Evolutionary conservation across 2,888 invertebrate species (phyloP).

Genomic region (Heliconius hortense): DNA sequence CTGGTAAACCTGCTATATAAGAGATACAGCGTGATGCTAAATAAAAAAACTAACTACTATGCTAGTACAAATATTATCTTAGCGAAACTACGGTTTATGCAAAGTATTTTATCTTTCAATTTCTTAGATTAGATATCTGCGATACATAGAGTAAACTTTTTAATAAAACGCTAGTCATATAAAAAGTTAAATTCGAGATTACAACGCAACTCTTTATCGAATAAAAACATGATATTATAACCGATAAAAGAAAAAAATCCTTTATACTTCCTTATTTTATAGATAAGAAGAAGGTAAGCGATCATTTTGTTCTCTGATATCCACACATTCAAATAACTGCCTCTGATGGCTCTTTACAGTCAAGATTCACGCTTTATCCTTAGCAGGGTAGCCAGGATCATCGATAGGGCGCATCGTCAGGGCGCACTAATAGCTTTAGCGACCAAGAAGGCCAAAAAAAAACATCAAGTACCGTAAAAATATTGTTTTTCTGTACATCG

Average conservation of each 20-base stretch:
- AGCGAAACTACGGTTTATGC: neutral
- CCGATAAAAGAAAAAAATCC: neutral
- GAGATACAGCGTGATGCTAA: neutral
- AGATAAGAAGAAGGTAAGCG: neutral
- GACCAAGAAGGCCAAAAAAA: neutral
- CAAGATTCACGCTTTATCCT: neutral
- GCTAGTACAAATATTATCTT: neutral
- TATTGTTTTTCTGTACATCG: neutral
- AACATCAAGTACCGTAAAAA: neutral
- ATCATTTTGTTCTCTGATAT: neutral
- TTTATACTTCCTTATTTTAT: neutral
- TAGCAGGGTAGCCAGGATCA: neutral
- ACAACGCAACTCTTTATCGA: neutral
- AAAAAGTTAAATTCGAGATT: neutral
- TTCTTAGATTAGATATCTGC: neutral
- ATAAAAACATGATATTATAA: neutral
- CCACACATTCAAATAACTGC: neutral
- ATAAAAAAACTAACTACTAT: neutral
- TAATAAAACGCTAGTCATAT: neutral
- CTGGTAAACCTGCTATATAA: neutral
- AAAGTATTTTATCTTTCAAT: neutral
- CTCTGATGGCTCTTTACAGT: neutral
- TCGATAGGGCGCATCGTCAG: too few relatives aligned
- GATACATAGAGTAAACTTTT: neutral
- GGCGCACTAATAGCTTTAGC: neutral